Percentiles rank a stretch among this genome's conserved stretches.
Evolutionary conservation across 2,797 vertebrate genomes (phyloP).

Genomic region (Enteromius unitaeniatus): DNA sequence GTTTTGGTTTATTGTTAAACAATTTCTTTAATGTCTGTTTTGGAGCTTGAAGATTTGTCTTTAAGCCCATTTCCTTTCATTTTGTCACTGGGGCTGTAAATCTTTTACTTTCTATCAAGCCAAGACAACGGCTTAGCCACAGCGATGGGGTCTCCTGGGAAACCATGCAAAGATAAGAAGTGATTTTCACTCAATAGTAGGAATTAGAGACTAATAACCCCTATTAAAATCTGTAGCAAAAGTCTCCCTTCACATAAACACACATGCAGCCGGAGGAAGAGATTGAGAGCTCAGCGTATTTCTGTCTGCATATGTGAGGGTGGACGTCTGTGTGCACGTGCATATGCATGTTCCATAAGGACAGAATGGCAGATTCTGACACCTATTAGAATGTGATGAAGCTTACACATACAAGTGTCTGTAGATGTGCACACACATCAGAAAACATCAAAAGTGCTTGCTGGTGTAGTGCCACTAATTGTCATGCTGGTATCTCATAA

Average conservation of each 20-base stretch:
- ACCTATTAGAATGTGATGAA: slow-evolving; percentile 14
- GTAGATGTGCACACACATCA: slow-evolving; percentile 11
- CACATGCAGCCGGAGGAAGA: slow-evolving; percentile 53
- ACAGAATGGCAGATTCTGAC: slow-evolving; percentile 43
- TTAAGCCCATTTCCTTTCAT: slow-evolving; percentile 53
- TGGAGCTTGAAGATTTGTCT: slow-evolving; percentile 60
- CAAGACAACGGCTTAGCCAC: slow-evolving; percentile 54
- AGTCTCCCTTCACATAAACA: slow-evolving; percentile 56
- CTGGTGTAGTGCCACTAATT: not conserved
- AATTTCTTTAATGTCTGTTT: slow-evolving; percentile 54
- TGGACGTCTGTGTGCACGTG: slow-evolving; percentile 1
- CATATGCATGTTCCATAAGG: slow-evolving; percentile 19
- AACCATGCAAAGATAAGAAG: slow-evolving; percentile 62
- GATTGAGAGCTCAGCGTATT: slow-evolving; percentile 19
- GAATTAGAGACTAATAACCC: slow-evolving; percentile 72
- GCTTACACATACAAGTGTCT: slow-evolving; percentile 1
- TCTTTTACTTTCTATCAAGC: slow-evolving; percentile 64
- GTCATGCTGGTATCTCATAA: slow-evolving; percentile 24
- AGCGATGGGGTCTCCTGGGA: slow-evolving; percentile 57
- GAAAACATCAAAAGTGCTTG: not conserved
- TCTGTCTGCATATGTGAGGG: slow-evolving; percentile 22
- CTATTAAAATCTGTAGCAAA: slow-evolving; percentile 62
- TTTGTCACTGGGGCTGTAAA: slow-evolving; percentile 56
- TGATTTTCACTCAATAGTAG: slow-evolving; percentile 68
- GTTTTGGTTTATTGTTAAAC: not conserved